phyloP scores from a whole-genome alignment of 2,113 vertebrate genomes.

The Forbesichthys agassizii region DNA sequence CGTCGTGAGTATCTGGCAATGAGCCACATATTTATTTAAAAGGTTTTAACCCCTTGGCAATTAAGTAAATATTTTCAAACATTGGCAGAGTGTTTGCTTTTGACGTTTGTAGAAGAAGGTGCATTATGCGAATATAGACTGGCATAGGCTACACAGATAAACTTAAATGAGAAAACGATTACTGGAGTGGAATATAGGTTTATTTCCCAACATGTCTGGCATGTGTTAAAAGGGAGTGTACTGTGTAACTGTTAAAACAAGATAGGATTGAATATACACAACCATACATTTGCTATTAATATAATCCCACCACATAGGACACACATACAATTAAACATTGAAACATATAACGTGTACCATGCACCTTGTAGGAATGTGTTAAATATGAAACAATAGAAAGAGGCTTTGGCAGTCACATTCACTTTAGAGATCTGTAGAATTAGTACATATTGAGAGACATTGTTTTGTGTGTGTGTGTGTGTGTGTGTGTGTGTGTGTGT shows the following conservation, averaged over 20 bases:
- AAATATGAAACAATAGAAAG: too few species aligned
- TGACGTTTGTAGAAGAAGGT: neutral
- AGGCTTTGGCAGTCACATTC: too few species aligned
- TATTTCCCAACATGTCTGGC: neutral
- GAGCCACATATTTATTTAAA: neutral
- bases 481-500: slow-evolving; percentile 26
- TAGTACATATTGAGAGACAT: neutral
- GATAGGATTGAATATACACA: neutral
- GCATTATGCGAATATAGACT: neutral
- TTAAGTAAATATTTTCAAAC: too few species aligned
- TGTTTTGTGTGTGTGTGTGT: neutral
- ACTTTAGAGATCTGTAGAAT: too few species aligned
- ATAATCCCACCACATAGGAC: too few species aligned
- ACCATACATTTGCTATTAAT: neutral
- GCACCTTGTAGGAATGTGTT: too few species aligned
- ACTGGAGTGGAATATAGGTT: neutral
- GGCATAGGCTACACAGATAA: slow-evolving; percentile 1
- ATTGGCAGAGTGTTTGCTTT: slow-evolving; percentile 5
- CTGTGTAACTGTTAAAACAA: neutral
- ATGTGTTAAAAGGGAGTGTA: slow-evolving; percentile 38
- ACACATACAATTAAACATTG: too few species aligned
- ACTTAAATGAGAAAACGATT: too few species aligned
- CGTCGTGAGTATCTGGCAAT: slow-evolving; percentile 64
- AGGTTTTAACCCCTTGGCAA: neutral
- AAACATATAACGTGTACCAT: too few species aligned